Base-by-base conservation (phyloP, 2,888 invertebrate genomes). In the Troides helena region DNA sequence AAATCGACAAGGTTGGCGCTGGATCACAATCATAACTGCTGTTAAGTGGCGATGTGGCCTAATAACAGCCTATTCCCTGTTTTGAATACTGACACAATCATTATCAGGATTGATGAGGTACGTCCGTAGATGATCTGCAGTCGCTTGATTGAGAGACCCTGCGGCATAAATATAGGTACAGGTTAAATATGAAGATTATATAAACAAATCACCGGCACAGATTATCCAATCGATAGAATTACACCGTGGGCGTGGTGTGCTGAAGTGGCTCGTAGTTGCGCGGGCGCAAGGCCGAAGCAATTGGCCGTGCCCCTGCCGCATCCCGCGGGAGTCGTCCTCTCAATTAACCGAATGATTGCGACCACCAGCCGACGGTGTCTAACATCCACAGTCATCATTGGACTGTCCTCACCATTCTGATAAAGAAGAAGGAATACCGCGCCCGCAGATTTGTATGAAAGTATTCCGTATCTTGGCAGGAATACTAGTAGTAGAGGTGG, bases 231-330 rank as follows among this genome's bases (percentile, higher is more conserved):
- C 65, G 65, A 65, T 69, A 46, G 57, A 46, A 69, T 39, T 46
- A 53, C 61, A 17, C 12, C 23, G 67, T 66, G 67, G 70, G 70
- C 43, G 70, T 66, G 58, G 58, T 66, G 65, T 62, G 36, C 62
- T 59, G 53, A 39, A 53, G 39, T 56, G 36, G 50, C 30, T 18
- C 59, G 50, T 39, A 46, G 53, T 43, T 23, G 46, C 66, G 59
- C 39, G 36, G 39, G 62, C 75, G 73, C 78, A 79, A 80, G 80
- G 80, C 74, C 79, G 72, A 74, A 79, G 76, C 77, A 79, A 80
- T 80, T 77, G 77, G 69, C 57, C 71, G 71, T 74, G 73, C 76
- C 78, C 78, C 77, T 77, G 69, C 57, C 71, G 70, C 74, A 73
- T 78, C 78, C 78, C 77, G 78, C 74, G 74, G 78, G 78, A 77